Evolutionary conservation across 2,797 vertebrate genomes (phyloP).

Genomic region (Syngnathus acus): DNA sequence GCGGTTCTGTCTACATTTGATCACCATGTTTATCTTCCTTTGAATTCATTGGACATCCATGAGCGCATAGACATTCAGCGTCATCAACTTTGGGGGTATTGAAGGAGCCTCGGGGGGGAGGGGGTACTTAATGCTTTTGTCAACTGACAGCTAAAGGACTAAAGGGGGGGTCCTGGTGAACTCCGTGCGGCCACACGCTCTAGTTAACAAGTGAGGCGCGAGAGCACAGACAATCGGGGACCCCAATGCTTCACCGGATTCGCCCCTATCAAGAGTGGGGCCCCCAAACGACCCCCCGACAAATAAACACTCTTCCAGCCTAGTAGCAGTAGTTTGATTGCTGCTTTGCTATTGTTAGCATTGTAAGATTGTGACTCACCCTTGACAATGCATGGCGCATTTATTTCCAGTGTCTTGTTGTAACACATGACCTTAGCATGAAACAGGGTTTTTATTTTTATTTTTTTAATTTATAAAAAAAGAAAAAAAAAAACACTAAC

Average conservation of each 20-base stretch:
- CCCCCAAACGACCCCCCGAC: constrained; percentile 24
- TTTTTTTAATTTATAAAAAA: no score
- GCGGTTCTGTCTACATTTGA: neutral
- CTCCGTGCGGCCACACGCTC: constrained; percentile 58
- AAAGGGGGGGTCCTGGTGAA: constrained; percentile 55
- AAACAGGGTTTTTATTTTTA: no score
- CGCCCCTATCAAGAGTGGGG: constrained; percentile 25
- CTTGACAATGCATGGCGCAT: neutral
- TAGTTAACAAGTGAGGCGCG: constrained; percentile 67
- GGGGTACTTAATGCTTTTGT: constrained; percentile 44
- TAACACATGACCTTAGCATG: neutral
- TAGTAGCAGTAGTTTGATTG: constrained; percentile 7
- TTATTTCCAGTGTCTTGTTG: neutral
- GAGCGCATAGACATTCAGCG: neutral
- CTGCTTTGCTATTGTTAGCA: constrained; percentile 24
- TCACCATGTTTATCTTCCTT: neutral
- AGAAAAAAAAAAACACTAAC: no score
- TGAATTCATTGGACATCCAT: neutral
- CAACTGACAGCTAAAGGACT: constrained; percentile 44
- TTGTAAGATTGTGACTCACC: constrained; percentile 34
- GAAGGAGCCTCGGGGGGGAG: constrained; percentile 13
- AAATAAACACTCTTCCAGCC: neutral
- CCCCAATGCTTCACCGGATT: constrained; percentile 44
- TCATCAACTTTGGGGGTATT: constrained; percentile 10
- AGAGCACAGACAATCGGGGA: constrained; percentile 48